These are phyloP conservation scores for Sakesphorus luctuosus DNA, from an alignment of 2,113 vertebrate genomes.

Conservation along the genomic window DNA sequence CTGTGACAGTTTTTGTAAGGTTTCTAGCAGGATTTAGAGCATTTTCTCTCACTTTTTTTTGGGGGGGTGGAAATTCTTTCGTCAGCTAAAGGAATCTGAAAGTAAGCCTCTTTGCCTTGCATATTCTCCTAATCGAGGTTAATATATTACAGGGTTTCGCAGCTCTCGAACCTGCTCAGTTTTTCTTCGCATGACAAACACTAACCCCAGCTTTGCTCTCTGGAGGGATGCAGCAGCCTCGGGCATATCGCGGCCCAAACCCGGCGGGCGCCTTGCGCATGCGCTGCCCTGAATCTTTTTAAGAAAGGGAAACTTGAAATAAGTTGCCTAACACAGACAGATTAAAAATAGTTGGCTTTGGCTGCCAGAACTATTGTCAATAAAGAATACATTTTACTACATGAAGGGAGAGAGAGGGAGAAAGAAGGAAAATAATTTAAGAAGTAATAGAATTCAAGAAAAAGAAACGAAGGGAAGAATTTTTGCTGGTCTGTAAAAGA, in stretches of 20 bases:
- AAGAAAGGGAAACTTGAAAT: neutral
- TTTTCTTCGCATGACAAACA: neutral
- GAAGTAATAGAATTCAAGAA: neutral
- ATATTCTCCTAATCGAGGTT: neutral
- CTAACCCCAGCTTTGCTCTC: neutral
- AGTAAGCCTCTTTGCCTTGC: neutral
- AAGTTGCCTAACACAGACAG: neutral
- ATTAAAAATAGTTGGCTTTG: neutral
- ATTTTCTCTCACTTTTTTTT: no score
- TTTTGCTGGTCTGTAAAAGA: constrained; percentile 12
- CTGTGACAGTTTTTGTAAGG: neutral
- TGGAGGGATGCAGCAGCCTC: neutral
- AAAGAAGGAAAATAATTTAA: neutral
- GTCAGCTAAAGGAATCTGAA: neutral
- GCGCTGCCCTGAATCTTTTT: neutral
- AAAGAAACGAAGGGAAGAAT: neutral
- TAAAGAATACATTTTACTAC: neutral
- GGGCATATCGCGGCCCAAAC: neutral
- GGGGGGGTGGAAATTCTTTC: neutral
- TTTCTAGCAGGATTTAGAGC: neutral
- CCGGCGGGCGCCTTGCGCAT: neutral
- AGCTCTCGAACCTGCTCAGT: neutral
- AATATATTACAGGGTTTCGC: neutral
- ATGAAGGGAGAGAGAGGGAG: neutral
- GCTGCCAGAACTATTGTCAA: neutral